phyloP scores from a whole-genome alignment of 1,140 invertebrate genomes.

The Danaus melanippus region DNA sequence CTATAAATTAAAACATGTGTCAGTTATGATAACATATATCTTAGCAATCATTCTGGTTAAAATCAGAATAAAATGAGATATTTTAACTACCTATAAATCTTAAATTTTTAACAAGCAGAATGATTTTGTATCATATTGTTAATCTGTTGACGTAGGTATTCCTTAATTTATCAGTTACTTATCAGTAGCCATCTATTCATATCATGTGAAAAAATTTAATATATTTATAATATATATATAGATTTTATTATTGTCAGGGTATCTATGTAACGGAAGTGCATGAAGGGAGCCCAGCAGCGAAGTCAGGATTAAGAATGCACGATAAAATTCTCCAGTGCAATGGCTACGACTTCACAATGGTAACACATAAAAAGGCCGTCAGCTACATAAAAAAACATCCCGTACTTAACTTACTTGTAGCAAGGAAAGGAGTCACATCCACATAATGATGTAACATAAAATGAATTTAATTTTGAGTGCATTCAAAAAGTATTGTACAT shows the following conservation, averaged over 20 bases:
- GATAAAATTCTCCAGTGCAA: conserved; percentile 99
- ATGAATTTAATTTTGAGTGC: conserved; percentile 11
- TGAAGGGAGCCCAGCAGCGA: conserved; percentile 93
- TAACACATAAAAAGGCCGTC: conserved; percentile 98
- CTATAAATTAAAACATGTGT: too few species aligned
- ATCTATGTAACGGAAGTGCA: conserved; percentile 99
- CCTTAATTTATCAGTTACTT: too few species aligned
- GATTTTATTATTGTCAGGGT: conserved; percentile 78
- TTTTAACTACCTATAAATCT: too few species aligned
- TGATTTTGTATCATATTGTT: too few species aligned
- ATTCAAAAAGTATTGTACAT: conserved; percentile 43
- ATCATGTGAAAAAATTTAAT: too few species aligned
- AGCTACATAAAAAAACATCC: conserved; percentile 98
- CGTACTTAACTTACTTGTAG: conserved; percentile 95
- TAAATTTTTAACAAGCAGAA: too few species aligned
- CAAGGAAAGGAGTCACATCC: conserved; percentile 95
- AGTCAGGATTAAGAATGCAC: conserved; percentile 95
- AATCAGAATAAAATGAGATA: too few species aligned
- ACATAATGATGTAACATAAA: conserved; percentile 73
- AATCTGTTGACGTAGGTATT: too few species aligned
- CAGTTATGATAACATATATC: too few species aligned
- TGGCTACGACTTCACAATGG: conserved; percentile 97
- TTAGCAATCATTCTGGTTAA: too few species aligned
- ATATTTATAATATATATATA: too few species aligned
- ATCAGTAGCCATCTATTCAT: too few species aligned